Percentiles rank a stretch among this genome's conserved stretches.
Conservation (phyloP, 1,140 invertebrate species). For the Pentalonia nigronervosa region DNA sequence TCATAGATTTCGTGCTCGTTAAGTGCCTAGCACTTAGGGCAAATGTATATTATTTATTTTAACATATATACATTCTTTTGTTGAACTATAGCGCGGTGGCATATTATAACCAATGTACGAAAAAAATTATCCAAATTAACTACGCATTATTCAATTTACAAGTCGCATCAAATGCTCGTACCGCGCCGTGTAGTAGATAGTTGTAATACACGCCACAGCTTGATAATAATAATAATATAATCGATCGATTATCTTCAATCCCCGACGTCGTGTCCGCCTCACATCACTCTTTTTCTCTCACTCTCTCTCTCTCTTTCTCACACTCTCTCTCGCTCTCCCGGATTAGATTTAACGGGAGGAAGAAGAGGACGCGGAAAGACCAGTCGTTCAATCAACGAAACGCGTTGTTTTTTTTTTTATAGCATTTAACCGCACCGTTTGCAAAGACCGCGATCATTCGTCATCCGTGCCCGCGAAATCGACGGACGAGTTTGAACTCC, state of each 20-base stretch:
- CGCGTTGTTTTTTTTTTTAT: background rate
- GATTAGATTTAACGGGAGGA: background rate
- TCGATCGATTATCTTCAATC: conserved; percentile 8
- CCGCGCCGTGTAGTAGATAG: too few relatives aligned
- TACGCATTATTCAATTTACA: background rate
- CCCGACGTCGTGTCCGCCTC: background rate
- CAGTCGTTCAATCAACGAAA: background rate
- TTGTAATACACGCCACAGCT: background rate
- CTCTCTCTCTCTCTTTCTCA: background rate
- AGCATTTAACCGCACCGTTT: background rate
- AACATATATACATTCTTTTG: background rate
- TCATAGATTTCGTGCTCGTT: background rate
- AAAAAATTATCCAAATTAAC: background rate
- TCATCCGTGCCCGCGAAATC: background rate
- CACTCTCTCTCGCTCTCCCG: background rate
- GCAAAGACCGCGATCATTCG: background rate
- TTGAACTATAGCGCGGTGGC: background rate
- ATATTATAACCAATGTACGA: background rate
- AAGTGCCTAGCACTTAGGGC: too few relatives aligned
- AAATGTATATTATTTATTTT: background rate
- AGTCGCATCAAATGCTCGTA: background rate
- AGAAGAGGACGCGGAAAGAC: background rate
- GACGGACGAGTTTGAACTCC: background rate
- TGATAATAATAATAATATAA: background rate
- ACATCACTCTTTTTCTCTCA: background rate